Evolutionary conservation across 2,113 vertebrate genomes (phyloP).

Genomic region (Prolemur simus): DNA sequence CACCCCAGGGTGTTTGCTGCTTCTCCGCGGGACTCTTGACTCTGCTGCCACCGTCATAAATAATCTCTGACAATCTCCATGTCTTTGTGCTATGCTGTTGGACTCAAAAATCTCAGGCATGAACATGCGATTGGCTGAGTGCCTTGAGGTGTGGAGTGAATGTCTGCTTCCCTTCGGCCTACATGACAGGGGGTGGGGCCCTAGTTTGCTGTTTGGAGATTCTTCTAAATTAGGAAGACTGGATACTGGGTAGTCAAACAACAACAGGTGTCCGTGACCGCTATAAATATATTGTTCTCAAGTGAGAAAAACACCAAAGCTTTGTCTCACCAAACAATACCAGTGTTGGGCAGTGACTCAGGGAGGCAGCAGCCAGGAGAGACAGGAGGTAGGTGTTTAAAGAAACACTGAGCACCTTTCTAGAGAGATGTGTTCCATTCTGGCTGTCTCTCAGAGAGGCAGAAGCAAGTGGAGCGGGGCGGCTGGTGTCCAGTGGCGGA

Average conservation of each 20-base stretch:
- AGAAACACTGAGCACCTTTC: neutral
- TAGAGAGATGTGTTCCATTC: neutral
- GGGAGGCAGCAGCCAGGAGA: neutral
- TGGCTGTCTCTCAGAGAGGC: neutral
- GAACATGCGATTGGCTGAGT: neutral
- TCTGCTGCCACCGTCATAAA: neutral
- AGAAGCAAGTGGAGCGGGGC: neutral
- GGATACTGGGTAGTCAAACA: neutral
- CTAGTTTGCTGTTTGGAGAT: neutral
- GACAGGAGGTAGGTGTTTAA: neutral
- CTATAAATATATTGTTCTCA: slow-evolving; percentile 22
- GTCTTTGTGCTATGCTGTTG: neutral
- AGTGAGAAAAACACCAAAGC: neutral
- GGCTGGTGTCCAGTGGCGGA: fast-evolving
- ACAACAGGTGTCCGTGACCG: neutral
- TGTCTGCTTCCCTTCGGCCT: fast-evolving
- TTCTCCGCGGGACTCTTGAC: neutral
- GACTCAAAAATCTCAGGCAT: neutral
- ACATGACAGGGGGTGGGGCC: fast-evolving
- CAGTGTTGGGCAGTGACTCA: neutral
- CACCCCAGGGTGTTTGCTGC: neutral
- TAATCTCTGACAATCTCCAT: neutral
- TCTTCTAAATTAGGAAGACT: slow-evolving; percentile 39
- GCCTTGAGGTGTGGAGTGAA: neutral
- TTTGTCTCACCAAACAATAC: neutral